Base-by-base conservation (phyloP, 1,140 invertebrate genomes). In the Rhagoletis pomonella region DNA sequence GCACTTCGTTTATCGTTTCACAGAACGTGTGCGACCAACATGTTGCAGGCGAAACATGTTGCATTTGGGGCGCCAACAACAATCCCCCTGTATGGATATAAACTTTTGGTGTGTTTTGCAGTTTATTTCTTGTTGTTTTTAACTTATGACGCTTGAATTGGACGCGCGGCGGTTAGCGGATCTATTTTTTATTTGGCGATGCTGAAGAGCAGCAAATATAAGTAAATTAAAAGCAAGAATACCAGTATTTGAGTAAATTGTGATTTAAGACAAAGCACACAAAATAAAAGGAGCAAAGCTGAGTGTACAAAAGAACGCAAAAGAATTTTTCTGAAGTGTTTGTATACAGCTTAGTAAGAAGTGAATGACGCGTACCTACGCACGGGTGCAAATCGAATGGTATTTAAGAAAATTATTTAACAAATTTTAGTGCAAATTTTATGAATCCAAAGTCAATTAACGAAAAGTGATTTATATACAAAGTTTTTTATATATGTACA, bases 71-170 rank as follows among this genome's bases (percentile, higher is more conserved):
- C 44, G 60, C 60, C 60, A 62, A 62, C 60, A 62, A 62, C 60
- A 62, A 62, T 17, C 60, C 17, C 42, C 39, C 67, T 55, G 73
- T 47, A 58, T 81, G 55, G 73, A 81, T 81, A 55, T 81, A 81
- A 55, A 81, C 50, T 81, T 81, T 81, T 81, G 73, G 39, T 81
- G 47, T 81, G 19, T 81, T 81, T 81, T 81, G 73, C 73, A 81
- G 73, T 81, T 81, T 81, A 47, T 19, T 81, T 81, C 73, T 81
- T 81, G 73, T 81, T 81, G 73, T 58, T 81, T 81, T 81, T 81
- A 81, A 81, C 73, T 47, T 55, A 81, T 81, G 73, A 81, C 73
- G 73, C 19, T 55, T 42, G n/a, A 10, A n/a, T 81, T 50, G 73
- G 55, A 55, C 55, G 73, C 73, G 73, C 73, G 73, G 17, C 50